Percentiles rank a stretch among this genome's conserved stretches.
Conservation (phyloP, 2,888 invertebrate genomes). For the Ormyrus pomaceus region DNA sequence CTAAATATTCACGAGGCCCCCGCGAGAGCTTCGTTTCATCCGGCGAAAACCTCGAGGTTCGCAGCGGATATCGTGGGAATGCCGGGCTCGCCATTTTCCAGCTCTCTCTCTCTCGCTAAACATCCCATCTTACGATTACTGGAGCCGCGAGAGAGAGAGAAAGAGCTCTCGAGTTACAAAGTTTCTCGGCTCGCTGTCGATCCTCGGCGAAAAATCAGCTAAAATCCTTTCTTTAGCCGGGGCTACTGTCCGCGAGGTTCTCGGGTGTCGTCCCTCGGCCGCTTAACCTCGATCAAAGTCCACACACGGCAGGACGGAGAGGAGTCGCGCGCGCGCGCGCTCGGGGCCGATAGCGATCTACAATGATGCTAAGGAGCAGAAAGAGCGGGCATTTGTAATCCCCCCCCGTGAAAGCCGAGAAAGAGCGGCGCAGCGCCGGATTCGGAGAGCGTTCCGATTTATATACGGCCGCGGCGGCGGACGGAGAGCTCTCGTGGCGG, state of each 20-base stretch:
- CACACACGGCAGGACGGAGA: constrained; percentile 56
- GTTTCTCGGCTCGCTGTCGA: neutral
- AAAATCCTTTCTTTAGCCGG: too few relatives aligned
- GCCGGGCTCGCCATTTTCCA: too few relatives aligned
- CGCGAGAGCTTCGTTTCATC: too few relatives aligned
- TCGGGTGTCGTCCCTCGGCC: constrained; percentile 55
- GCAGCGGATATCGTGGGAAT: too few relatives aligned
- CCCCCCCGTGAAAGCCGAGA: constrained; percentile 66
- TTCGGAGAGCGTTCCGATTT: constrained; percentile 70
- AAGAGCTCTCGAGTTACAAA: neutral
- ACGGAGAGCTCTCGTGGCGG: constrained; percentile 65
- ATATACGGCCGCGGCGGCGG: constrained; percentile 66
- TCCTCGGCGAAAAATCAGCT: too few relatives aligned
- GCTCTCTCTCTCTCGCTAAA: too few relatives aligned
- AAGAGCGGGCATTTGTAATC: constrained; percentile 72
- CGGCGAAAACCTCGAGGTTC: too few relatives aligned
- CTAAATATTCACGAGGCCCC: too few relatives aligned
- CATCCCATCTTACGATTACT: neutral
- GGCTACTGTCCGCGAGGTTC: constrained; percentile 52
- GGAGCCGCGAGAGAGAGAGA: neutral
- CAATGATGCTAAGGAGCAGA: constrained; percentile 71
- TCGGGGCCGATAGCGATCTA: constrained; percentile 70
- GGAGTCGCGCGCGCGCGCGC: constrained; percentile 44
- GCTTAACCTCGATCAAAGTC: constrained; percentile 68
- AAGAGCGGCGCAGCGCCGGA: constrained; percentile 53